phyloP scores from a whole-genome alignment of 37 sponge, comb jelly and placozoan genomes.

The Chondrilla cf. caribensis region DNA sequence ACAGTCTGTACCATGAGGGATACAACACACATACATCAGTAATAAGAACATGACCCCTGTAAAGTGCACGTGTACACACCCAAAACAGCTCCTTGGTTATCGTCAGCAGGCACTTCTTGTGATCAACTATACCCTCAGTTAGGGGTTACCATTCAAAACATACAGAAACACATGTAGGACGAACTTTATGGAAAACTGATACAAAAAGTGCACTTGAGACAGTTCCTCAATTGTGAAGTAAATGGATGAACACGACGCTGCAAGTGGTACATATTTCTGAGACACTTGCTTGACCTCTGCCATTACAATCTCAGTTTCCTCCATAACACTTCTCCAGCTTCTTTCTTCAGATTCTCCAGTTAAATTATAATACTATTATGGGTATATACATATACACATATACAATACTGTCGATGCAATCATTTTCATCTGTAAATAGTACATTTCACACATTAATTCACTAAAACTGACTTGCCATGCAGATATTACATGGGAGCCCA shows the following conservation, averaged over 20 bases:
- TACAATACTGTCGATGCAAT: too few relatives aligned
- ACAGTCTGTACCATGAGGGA: conserved; percentile 32
- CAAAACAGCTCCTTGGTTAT: conserved; percentile 89
- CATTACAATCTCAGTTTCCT: conserved; percentile 97
- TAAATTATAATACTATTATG: conserved; percentile 73
- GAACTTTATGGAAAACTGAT: conserved; percentile 93
- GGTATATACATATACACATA: too few relatives aligned
- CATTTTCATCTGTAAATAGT: too few relatives aligned
- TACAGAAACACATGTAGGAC: conserved; percentile 92
- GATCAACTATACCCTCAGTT: conserved; percentile 76
- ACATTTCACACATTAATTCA: not conserved
- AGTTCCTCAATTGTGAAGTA: conserved; percentile 95
- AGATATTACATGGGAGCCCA: conserved; percentile 95
- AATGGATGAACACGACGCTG: conserved; percentile 86
- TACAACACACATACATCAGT: too few relatives aligned
- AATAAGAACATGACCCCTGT: too few relatives aligned
- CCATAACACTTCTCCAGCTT: conserved; percentile 95
- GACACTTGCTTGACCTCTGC: conserved; percentile 92
- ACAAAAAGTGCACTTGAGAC: conserved; percentile 89
- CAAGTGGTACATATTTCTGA: conserved; percentile 88
- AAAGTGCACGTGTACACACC: conserved; percentile 34
- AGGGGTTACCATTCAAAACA: conserved; percentile 68
- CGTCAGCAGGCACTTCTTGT: conserved; percentile 69
- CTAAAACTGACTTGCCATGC: conserved; percentile 75
- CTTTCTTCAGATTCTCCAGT: conserved; percentile 94